Percentiles rank a stretch among this genome's conserved stretches.
phyloP scores from a whole-genome alignment of 2,888 invertebrate genomes.

The Myopa testacea region DNA sequence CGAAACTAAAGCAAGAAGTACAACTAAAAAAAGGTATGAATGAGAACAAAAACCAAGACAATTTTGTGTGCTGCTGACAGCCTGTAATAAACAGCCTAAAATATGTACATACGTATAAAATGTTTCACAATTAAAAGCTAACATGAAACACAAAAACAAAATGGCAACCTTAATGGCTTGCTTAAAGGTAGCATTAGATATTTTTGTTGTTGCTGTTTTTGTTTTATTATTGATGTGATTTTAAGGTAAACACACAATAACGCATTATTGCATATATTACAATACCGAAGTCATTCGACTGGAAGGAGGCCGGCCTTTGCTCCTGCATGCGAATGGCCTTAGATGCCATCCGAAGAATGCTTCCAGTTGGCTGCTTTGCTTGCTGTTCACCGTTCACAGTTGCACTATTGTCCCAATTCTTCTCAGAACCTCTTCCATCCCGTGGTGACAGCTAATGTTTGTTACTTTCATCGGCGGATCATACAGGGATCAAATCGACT shows the following conservation, averaged over 20 bases:
- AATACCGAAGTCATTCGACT: conserved; percentile 98
- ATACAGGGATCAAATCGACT: conserved; percentile 74
- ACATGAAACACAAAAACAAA: too few relatives aligned
- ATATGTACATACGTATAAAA: too few relatives aligned
- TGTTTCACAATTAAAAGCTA: too few relatives aligned
- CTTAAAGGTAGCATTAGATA: too few relatives aligned
- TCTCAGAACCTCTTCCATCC: conserved; percentile 81
- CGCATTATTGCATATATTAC: conserved; percentile 92
- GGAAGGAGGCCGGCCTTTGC: conserved; percentile 95
- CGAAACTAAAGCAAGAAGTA: too few relatives aligned
- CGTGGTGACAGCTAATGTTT: conserved; percentile 85
- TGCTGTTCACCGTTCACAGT: conserved; percentile 87
- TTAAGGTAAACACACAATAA: conserved; percentile 91
- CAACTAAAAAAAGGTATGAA: too few relatives aligned
- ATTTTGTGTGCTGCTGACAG: too few relatives aligned
- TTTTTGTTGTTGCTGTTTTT: too few relatives aligned
- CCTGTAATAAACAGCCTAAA: too few relatives aligned
- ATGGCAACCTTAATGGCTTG: too few relatives aligned
- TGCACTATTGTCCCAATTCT: conserved; percentile 85
- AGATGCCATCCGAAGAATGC: conserved; percentile 99
- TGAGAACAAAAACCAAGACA: too few relatives aligned
- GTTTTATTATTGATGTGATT: conserved; percentile 89
- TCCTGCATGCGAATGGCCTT: conserved; percentile 99
- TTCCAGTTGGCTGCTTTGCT: conserved; percentile 94
- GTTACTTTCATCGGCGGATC: conserved; percentile 93